Percentiles rank a stretch among this genome's conserved stretches.
phyloP scores from a whole-genome alignment of 2,888 invertebrate genomes.

The Apamea sordens region DNA sequence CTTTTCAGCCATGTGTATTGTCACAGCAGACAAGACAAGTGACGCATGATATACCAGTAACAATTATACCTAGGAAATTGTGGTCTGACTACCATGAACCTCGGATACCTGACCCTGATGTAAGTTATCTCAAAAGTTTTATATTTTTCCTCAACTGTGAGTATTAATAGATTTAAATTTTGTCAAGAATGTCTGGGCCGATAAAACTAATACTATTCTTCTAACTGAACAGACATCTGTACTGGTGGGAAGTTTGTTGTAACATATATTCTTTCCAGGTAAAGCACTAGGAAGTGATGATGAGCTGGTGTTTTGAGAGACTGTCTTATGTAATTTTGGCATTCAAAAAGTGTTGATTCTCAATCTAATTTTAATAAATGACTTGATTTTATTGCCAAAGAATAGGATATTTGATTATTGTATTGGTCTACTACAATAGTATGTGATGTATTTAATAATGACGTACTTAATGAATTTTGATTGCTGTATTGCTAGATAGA shows the following conservation, averaged over 20 bases:
- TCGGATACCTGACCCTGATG: constrained; percentile 93
- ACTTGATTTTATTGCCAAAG: not conserved
- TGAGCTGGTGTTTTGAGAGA: no score
- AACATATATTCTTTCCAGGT: no score
- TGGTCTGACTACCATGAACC: constrained; percentile 95
- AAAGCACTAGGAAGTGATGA: no score
- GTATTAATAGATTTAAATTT: not conserved
- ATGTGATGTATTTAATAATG: no score
- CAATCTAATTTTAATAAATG: no score
- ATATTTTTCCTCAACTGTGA: not conserved
- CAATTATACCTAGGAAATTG: constrained; percentile 93
- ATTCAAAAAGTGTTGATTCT: no score
- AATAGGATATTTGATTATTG: not conserved
- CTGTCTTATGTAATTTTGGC: no score
- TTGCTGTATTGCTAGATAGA: not conserved
- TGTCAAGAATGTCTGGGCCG: not conserved
- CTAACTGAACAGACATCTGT: no score
- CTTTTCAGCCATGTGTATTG: constrained; percentile 90
- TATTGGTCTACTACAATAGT: no score
- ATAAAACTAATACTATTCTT: not conserved
- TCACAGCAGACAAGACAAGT: constrained; percentile 92
- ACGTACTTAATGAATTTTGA: not conserved
- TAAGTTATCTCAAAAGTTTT: constrained; percentile 80
- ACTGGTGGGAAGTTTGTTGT: no score
- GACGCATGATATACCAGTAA: constrained; percentile 95